Evolutionary conservation across 2,797 vertebrate species (phyloP).

Genomic region (Carduelis carduelis): DNA sequence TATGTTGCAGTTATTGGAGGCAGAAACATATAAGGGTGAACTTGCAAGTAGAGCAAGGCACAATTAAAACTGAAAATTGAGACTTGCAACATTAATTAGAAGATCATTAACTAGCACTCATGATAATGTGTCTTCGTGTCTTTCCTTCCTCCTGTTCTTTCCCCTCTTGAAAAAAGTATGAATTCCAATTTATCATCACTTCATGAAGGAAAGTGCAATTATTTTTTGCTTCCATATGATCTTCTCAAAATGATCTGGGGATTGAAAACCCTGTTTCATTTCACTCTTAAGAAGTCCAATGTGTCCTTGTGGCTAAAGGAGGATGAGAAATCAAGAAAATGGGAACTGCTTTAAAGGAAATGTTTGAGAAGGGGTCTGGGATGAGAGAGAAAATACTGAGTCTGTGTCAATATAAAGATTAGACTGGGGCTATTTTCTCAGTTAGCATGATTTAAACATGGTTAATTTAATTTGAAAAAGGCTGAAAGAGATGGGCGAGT

Average conservation of each 20-base stretch:
- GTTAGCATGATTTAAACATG: neutral
- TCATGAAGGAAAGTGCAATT: neutral
- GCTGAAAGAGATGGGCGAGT: neutral
- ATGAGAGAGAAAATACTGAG: neutral
- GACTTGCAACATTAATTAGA: slow-evolving; percentile 25
- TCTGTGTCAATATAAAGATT: neutral
- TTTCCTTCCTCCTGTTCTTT: neutral
- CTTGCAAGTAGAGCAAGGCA: slow-evolving; percentile 1
- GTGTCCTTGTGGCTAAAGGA: neutral
- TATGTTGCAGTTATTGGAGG: neutral
- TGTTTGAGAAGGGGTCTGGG: neutral
- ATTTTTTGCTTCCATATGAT: neutral
- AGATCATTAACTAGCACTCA: slow-evolving; percentile 13
- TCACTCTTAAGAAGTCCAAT: neutral
- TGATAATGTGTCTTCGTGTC: rapidly evolving
- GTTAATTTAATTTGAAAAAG: neutral
- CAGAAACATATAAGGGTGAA: neutral
- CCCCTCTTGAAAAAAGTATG: neutral
- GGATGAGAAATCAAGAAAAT: neutral
- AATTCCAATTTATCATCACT: neutral
- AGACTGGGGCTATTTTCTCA: neutral
- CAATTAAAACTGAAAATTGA: slow-evolving; percentile 37
- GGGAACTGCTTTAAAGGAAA: neutral
- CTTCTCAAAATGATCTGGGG: neutral
- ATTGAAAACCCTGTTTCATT: neutral